Conservation (phyloP, 37 sponge, comb jelly and placozoan species). For the Cladorhizidae sp. region DNA sequence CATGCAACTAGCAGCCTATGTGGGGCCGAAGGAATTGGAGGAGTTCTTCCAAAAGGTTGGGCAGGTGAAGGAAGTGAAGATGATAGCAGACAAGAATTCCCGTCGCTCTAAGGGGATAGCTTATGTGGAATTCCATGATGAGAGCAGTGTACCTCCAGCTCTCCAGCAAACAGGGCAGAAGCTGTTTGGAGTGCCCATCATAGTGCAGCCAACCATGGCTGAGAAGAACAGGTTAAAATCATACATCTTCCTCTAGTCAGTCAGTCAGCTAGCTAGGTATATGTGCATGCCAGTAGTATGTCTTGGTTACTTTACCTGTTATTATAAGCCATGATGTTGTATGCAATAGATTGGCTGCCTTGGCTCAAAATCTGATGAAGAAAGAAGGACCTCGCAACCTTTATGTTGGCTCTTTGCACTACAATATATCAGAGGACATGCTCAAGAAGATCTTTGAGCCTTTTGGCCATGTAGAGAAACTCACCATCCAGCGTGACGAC, state of each 20-base stretch:
- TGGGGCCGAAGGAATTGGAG: slow-evolving; percentile 77
- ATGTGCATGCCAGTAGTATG: too few relatives aligned
- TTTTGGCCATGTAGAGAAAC: slow-evolving; percentile 89
- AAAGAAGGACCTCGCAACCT: slow-evolving; percentile 86
- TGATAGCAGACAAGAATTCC: slow-evolving; percentile 94
- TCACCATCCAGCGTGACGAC: slow-evolving; percentile 81
- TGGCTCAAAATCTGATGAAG: slow-evolving; percentile 84
- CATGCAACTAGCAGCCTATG: slow-evolving; percentile 91
- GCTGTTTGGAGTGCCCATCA: slow-evolving; percentile 89
- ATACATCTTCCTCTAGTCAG: background rate
- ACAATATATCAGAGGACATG: slow-evolving; percentile 94
- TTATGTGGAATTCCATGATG: slow-evolving; percentile 92
- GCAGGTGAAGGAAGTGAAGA: slow-evolving; percentile 82
- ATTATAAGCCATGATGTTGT: too few relatives aligned
- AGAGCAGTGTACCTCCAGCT: slow-evolving; percentile 75
- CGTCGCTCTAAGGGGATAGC: slow-evolving; percentile 97
- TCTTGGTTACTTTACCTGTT: too few relatives aligned
- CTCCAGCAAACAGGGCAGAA: slow-evolving; percentile 80
- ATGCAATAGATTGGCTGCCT: slow-evolving; percentile 70
- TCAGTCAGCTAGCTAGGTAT: too few relatives aligned
- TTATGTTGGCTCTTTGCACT: slow-evolving; percentile 89
- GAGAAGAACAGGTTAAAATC: slow-evolving; percentile 89
- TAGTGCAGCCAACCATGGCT: slow-evolving; percentile 94
- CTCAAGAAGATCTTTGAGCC: slow-evolving; percentile 93
- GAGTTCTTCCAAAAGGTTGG: slow-evolving; percentile 91